These are phyloP conservation scores for Eonycteris spelaea DNA, from an alignment of 2,113 vertebrate species.

Conservation along the genomic window DNA sequence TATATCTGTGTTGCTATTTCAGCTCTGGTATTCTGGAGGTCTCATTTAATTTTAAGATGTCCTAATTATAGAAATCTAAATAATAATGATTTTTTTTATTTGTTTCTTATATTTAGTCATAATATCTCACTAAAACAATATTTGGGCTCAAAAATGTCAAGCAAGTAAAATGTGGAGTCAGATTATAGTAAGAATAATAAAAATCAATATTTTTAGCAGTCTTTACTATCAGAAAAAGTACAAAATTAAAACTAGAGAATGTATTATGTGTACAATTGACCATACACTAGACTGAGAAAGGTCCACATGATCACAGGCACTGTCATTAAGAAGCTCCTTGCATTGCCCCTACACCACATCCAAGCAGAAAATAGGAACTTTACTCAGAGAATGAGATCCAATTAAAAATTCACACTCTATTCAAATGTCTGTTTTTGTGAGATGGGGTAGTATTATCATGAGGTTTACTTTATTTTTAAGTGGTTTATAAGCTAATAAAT, in stretches of 20 bases:
- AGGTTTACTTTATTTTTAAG: not conserved
- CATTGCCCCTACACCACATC: not conserved
- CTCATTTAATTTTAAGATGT: not conserved
- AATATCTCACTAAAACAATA: not conserved
- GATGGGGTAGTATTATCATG: not conserved
- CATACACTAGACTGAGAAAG: not conserved
- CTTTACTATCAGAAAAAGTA: not conserved
- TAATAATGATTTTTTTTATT: not conserved
- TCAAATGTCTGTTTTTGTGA: not conserved
- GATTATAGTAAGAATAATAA: not conserved
- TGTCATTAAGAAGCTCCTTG: not conserved
- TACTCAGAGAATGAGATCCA: not conserved
- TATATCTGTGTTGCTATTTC: not conserved
- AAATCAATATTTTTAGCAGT: not conserved
- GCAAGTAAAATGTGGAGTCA: not conserved
- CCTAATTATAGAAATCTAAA: not conserved
- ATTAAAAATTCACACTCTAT: not conserved
- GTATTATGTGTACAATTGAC: not conserved
- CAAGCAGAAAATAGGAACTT: not conserved
- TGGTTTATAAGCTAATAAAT: not conserved
- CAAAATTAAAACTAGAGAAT: not conserved
- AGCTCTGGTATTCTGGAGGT: not conserved
- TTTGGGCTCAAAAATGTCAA: not conserved
- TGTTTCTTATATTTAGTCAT: not conserved
- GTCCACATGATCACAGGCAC: rapidly evolving